phyloP scores from a whole-genome alignment of 2,113 vertebrate genomes.

The Rhinichthys klamathensis region DNA sequence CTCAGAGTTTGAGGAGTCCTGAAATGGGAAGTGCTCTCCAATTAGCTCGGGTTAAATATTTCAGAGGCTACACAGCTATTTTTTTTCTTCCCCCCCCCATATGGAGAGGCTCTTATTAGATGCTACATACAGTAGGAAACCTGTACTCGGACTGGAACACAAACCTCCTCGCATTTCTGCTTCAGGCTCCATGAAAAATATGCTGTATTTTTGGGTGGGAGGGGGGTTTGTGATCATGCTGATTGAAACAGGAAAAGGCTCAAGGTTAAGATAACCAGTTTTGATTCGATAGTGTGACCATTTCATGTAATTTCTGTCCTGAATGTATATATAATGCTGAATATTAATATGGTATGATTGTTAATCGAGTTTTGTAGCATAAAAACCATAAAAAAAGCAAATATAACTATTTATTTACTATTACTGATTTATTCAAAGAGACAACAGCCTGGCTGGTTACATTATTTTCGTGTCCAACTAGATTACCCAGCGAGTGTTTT shows the following conservation, averaged over 20 bases:
- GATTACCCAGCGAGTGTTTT: slow-evolving; percentile 22
- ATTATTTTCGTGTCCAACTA: slow-evolving; percentile 12
- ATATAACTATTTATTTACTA: not conserved
- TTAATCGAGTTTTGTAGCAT: not conserved
- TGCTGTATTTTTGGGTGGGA: not conserved
- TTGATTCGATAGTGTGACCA: not conserved
- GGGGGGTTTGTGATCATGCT: not conserved
- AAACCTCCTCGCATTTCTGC: slow-evolving; percentile 35
- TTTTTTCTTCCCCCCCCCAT: slow-evolving; percentile 16
- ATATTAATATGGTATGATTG: slow-evolving; percentile 2
- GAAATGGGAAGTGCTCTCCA: slow-evolving; percentile 68
- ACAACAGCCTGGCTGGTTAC: slow-evolving; percentile 25
- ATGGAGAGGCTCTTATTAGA: slow-evolving; percentile 45
- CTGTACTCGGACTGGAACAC: slow-evolving; percentile 28
- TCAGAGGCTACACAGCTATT: slow-evolving; percentile 56
- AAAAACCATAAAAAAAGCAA: not conserved
- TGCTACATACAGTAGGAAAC: slow-evolving; percentile 47
- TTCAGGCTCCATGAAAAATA: slow-evolving; percentile 35
- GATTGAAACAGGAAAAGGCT: slow-evolving; percentile 30
- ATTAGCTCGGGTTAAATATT: slow-evolving; percentile 71
- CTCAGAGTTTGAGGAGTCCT: slow-evolving; percentile 60
- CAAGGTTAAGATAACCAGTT: not conserved
- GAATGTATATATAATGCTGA: not conserved
- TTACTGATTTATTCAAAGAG: slow-evolving; percentile 15
- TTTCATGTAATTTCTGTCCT: not conserved